A percentile compares a stretch with the other conserved stretches of the same genome.
Conservation (phyloP, 2,888 invertebrate species). For the Ormia ochracea region DNA sequence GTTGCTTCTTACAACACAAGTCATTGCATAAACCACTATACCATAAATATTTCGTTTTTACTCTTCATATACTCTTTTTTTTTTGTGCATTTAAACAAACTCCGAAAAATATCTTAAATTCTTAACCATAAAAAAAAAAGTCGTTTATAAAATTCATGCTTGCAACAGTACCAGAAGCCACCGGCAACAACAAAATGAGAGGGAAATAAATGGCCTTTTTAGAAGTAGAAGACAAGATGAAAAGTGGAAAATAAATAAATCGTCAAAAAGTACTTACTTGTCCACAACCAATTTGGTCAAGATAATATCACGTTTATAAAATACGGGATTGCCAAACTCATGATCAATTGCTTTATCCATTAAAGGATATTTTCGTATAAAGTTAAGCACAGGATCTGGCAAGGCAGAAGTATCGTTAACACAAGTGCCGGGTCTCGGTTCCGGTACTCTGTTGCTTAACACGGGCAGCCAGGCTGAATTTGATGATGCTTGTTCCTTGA, state of each 20-base stretch:
- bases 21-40: constrained; percentile 53
- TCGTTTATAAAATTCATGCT: constrained; percentile 50
- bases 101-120: constrained; percentile 48
- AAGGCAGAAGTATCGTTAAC: constrained; percentile 94
- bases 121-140: constrained; percentile 50
- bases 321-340: constrained; percentile 94
- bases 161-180: constrained; percentile 4
- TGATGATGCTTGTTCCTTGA: constrained; percentile 96
- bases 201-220: constrained; percentile 30
- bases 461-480: constrained; percentile 97
- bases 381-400: constrained; percentile 95
- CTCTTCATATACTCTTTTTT: background rate
- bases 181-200: constrained; percentile 15
- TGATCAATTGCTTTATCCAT: constrained; percentile 98
- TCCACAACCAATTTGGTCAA: constrained; percentile 95
- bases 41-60: constrained; percentile 39
- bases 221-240: constrained; percentile 20
- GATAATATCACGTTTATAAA: constrained; percentile 93
- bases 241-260: constrained; percentile 12
- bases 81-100: background rate
- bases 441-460: constrained; percentile 91
- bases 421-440: constrained; percentile 95
- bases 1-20: constrained; percentile 28
- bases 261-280: constrained; percentile 77
- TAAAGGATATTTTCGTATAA: constrained; percentile 96